phyloP scores from a whole-genome alignment of 1,140 invertebrate species.

The Drosophila ambigua region DNA sequence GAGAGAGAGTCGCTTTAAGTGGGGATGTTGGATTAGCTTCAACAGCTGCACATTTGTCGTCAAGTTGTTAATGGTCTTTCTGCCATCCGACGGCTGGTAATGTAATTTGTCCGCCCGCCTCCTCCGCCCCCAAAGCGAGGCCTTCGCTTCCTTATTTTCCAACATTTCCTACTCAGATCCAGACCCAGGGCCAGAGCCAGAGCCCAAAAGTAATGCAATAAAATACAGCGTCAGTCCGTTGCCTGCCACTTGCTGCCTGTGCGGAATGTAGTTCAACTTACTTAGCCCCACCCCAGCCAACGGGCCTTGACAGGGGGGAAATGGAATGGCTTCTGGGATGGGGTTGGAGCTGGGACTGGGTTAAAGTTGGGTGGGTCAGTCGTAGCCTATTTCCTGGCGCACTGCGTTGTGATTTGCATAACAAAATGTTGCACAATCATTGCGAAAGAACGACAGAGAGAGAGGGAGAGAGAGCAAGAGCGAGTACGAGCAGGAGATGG shows the following conservation, averaged over 20 bases:
- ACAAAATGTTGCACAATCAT: slow-evolving; percentile 75
- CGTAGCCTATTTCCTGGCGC: slow-evolving; percentile 77
- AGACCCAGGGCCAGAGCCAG: background rate
- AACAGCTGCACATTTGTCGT: slow-evolving; percentile 72
- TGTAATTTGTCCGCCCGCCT: slow-evolving; percentile 43
- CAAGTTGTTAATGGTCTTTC: slow-evolving; percentile 69
- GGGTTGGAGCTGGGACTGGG: slow-evolving; percentile 19
- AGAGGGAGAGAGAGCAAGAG: background rate
- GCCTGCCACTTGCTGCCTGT: slow-evolving; percentile 48
- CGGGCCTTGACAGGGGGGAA: slow-evolving; percentile 11
- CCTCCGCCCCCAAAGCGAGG: slow-evolving; percentile 14
- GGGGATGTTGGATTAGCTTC: slow-evolving; percentile 52
- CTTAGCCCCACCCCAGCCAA: slow-evolving; percentile 48
- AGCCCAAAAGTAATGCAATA: slow-evolving; percentile 66
- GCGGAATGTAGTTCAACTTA: slow-evolving; percentile 71
- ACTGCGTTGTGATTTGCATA: slow-evolving; percentile 81
- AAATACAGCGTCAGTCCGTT: slow-evolving; percentile 62
- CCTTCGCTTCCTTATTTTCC: slow-evolving; percentile 28
- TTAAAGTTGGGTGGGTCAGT: slow-evolving; percentile 31
- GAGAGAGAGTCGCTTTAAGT: slow-evolving; percentile 17
- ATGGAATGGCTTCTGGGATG: slow-evolving; percentile 6
- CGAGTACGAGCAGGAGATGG: background rate
- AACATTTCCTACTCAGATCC: background rate
- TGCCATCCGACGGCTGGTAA: slow-evolving; percentile 45
- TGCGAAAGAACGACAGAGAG: slow-evolving; percentile 24